A percentile compares a stretch with the other conserved stretches of the same genome.
Conservation (phyloP, 1,140 invertebrate species). For the Drosophila setifemur region DNA sequence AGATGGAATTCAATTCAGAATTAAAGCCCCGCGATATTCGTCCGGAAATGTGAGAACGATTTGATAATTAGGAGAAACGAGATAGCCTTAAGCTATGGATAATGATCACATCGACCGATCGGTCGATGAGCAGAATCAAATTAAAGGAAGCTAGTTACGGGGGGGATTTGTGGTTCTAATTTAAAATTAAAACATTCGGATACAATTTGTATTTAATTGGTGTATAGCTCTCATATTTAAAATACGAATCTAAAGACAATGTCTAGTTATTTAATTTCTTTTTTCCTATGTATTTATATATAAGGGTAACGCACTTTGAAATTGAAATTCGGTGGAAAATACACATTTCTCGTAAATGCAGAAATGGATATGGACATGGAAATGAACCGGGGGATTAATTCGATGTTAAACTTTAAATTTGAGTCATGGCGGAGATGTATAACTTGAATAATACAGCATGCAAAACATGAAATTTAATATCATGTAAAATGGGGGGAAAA, state of each 20-base stretch:
- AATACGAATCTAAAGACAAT: too few species aligned
- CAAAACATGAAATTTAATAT: not conserved
- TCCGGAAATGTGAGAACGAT: slow-evolving; percentile 43
- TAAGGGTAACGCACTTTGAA: not conserved
- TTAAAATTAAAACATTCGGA: too few species aligned
- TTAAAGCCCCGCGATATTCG: not conserved
- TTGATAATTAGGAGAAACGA: slow-evolving; percentile 53
- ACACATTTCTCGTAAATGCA: too few species aligned
- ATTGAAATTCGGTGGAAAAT: not conserved
- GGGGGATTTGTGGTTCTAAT: too few species aligned
- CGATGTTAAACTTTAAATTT: not conserved
- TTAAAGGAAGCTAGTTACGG: slow-evolving; percentile 28
- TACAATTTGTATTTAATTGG: too few species aligned
- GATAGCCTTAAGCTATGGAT: not conserved
- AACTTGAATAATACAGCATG: too few species aligned
- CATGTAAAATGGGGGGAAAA: not conserved
- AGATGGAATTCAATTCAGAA: not conserved
- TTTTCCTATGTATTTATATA: too few species aligned
- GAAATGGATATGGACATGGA: slow-evolving; percentile 5
- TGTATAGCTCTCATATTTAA: too few species aligned
- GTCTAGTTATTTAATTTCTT: too few species aligned
- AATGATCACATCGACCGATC: slow-evolving; percentile 17
- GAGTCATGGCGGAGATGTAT: too few species aligned
- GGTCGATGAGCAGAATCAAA: not conserved
- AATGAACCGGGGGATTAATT: not conserved